These are phyloP conservation scores for Orchesella flavescens DNA, from an alignment of 2,888 invertebrate species.

Conservation along the genomic window DNA sequence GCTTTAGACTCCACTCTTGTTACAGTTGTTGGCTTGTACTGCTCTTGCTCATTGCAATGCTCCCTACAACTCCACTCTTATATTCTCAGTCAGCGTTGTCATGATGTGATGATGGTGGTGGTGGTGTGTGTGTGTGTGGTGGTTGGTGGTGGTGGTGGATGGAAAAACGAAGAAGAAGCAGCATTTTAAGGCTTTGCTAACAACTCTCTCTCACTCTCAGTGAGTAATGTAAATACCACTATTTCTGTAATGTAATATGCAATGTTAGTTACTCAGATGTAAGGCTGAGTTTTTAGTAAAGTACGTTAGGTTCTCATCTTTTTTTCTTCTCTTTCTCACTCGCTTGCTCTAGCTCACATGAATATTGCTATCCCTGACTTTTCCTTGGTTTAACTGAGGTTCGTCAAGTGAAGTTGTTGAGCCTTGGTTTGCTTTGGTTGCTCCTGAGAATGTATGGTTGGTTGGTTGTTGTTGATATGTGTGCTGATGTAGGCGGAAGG, in stretches of 20 bases:
- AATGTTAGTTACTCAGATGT: neutral
- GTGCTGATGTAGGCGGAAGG: conserved; percentile 55
- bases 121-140: neutral
- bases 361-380: conserved; percentile 2
- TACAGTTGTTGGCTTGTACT: neutral
- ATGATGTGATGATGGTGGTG: neutral
- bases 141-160: conserved; percentile 16
- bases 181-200: conserved; percentile 30
- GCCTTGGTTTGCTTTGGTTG: neutral
- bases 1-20: neutral
- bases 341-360: neutral
- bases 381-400: conserved; percentile 11
- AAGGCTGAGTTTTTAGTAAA: conserved; percentile 24
- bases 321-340: conserved; percentile 7
- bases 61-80: no score
- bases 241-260: conserved; percentile 9
- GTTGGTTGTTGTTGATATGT: neutral
- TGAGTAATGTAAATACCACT: neutral
- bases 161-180: neutral
- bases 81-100: neutral
- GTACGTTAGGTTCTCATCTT: conserved; percentile 1
- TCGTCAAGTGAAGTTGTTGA: neutral
- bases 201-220: conserved; percentile 25
- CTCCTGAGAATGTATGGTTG: neutral
- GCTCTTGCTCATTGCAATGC: no score